Percentiles rank a stretch among this genome's conserved stretches.
Conservation (phyloP, 2,888 invertebrate genomes). For the Dromius quadrimaculatus region DNA sequence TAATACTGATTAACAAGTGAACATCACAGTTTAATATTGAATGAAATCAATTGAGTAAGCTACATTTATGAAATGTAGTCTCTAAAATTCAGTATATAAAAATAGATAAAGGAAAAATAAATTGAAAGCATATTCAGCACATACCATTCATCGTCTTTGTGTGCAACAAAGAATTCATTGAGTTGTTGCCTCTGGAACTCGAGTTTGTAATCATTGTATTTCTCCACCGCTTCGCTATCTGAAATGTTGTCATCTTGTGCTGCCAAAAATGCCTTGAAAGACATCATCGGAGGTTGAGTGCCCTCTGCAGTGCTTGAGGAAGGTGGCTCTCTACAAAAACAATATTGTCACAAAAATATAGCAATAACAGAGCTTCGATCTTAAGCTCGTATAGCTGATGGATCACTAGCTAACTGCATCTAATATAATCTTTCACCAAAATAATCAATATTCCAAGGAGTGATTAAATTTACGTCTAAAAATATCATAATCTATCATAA, state of each 20-base stretch:
- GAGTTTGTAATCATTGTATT: conserved; percentile 98
- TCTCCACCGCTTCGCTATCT: conserved; percentile 94
- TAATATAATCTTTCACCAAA: no score
- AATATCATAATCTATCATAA: no score
- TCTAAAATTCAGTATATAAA: conserved; percentile 36
- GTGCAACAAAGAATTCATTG: conserved; percentile 98
- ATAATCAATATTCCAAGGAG: no score
- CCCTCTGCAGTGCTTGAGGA: conserved; percentile 62
- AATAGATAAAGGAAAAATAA: conserved; percentile 48
- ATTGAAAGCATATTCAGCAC: conserved; percentile 61
- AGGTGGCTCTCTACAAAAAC: conserved; percentile 68
- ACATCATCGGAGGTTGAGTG: conserved; percentile 95
- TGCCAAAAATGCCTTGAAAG: conserved; percentile 95
- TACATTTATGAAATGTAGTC: conserved; percentile 22
- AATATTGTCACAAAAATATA: background rate
- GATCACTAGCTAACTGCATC: no score
- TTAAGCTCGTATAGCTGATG: no score
- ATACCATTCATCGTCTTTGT: conserved; percentile 99
- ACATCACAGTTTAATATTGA: conserved; percentile 25
- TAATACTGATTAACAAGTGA: conserved; percentile 37
- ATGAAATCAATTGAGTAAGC: background rate
- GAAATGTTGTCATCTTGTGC: conserved; percentile 98
- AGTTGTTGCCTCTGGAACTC: conserved; percentile 97
- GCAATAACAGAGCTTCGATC: no score
- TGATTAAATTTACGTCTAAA: no score